phyloP scores from a whole-genome alignment of 1,140 invertebrate genomes.

The Calephelis virginiensis region DNA sequence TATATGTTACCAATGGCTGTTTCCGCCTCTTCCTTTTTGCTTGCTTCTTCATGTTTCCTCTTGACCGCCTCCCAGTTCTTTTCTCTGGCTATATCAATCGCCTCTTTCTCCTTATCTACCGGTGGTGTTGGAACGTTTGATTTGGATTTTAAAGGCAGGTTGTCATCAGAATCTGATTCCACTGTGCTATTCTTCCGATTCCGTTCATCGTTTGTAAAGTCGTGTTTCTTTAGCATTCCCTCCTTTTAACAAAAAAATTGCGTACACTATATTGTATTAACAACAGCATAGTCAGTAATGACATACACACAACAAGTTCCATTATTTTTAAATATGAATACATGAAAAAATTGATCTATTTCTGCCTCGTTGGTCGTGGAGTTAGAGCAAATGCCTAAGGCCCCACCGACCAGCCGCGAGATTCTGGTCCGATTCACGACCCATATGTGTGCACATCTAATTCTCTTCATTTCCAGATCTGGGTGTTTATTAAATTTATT shows the following conservation, averaged over 20 bases:
- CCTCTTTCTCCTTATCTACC: constrained; percentile 73
- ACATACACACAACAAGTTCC: too few species aligned
- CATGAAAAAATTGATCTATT: too few species aligned
- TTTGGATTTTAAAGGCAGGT: constrained; percentile 68
- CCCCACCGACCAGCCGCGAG: too few species aligned
- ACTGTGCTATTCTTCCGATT: constrained; percentile 67
- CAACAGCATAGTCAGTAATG: neutral
- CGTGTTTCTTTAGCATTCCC: constrained; percentile 69
- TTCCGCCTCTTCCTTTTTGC: constrained; percentile 72
- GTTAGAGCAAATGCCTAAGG: too few species aligned
- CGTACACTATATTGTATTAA: neutral
- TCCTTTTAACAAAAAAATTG: constrained; percentile 46
- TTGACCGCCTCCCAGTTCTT: constrained; percentile 78
- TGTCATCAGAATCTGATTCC: constrained; percentile 77
- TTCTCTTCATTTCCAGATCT: too few species aligned
- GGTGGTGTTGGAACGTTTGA: constrained; percentile 44
- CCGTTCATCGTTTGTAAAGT: constrained; percentile 53
- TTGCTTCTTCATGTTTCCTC: constrained; percentile 77
- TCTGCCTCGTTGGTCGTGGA: too few species aligned
- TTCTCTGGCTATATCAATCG: constrained; percentile 76
- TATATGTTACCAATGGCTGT: constrained; percentile 62
- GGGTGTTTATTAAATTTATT: too few species aligned
- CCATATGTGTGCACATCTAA: too few species aligned
- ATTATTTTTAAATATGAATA: too few species aligned
- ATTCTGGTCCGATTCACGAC: too few species aligned